Evolutionary conservation across 2,888 invertebrate genomes (phyloP).

Genomic region (Leucoptera coffeella): DNA sequence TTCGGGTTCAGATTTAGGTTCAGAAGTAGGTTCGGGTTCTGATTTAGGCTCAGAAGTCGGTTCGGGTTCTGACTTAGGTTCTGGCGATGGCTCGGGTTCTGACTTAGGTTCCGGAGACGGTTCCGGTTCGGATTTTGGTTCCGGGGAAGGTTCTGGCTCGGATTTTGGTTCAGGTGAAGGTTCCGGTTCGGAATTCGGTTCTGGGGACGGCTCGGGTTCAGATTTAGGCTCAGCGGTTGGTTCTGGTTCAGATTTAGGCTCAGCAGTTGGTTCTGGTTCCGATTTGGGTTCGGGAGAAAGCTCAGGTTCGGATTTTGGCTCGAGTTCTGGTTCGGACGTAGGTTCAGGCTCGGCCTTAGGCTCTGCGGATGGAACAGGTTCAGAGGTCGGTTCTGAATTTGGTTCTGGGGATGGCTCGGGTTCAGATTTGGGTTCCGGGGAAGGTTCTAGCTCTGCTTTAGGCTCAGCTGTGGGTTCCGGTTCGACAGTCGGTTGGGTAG

Average conservation of each 20-base stretch:
- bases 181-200: constrained; percentile 21
- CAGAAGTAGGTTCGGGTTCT: constrained; percentile 7
- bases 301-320: constrained; percentile 33
- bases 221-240: constrained; percentile 18
- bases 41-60: constrained; percentile 21
- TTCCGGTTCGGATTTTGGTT: constrained; percentile 20
- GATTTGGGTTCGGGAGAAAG: constrained; percentile 21
- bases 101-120: constrained; percentile 26
- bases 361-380: constrained; percentile 26
- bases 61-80: constrained; percentile 25
- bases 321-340: constrained; percentile 15
- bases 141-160: constrained; percentile 23
- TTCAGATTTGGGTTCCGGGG: constrained; percentile 37
- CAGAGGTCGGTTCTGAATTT: constrained; percentile 24
- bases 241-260: constrained; percentile 22
- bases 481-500: too few relatives aligned
- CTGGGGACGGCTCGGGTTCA: constrained; percentile 34
- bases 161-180: constrained; percentile 29
- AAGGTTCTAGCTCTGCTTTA: constrained; percentile 14
- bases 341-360: constrained; percentile 21
- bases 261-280: constrained; percentile 18
- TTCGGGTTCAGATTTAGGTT: constrained; percentile 28
- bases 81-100: constrained; percentile 12
- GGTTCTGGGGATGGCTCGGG: constrained; percentile 25
- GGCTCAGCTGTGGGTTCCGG: constrained; percentile 21